Evolutionary conservation across 2,888 invertebrate genomes (phyloP), one percentile per base, ranked within the genome.

Genomic region (Pollenia amentaria): DNA sequence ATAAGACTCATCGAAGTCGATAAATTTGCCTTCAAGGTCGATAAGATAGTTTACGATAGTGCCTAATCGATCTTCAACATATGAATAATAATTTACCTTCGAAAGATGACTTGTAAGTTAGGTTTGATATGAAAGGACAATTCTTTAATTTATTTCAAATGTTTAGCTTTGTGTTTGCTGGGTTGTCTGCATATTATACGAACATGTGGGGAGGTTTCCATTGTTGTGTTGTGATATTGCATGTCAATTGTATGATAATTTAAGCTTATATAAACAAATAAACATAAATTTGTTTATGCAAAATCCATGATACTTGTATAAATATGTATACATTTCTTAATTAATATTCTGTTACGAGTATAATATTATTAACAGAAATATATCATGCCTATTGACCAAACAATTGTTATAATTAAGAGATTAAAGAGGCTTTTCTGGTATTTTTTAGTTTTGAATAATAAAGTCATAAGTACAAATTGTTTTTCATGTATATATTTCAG

Each of bases 231-330:
- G 21, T 51, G 48, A 18, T 53, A 76, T 82, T 69, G 82, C 84
- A 84, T 84, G 84, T 67, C 84, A 75, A 51, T 75, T 75, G 21
- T 51, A 67, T 65, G 57, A 84, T 67, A 51, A 73, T 57, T 73
- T 51, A 7, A 42, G 38, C 65, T 72, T 78, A 57, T 70, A 72
- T 48, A 72, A 78, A 78, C 51, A 77, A 57, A 65, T 77, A 67
- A 21, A 69, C 70, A 70, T 64, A 42, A 48, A 73, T 73, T 83
- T 83, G 70, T 57, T 78, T 44, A 72, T 57, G 40, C 21, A 72
- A 64, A 53, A 60, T 60, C 9, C 21, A 72, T 72, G 44, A 29
- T 12, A n/a, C 14, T 38, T 69, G 51, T 62, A n/a, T n/a, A 16
- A 38, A 62, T 42, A 40, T n/a, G 7, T 57, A 53, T 51, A 29